These are phyloP conservation scores for Triplophysa tibetana DNA, from an alignment of 2,113 vertebrate species.

Conservation along the genomic window DNA sequence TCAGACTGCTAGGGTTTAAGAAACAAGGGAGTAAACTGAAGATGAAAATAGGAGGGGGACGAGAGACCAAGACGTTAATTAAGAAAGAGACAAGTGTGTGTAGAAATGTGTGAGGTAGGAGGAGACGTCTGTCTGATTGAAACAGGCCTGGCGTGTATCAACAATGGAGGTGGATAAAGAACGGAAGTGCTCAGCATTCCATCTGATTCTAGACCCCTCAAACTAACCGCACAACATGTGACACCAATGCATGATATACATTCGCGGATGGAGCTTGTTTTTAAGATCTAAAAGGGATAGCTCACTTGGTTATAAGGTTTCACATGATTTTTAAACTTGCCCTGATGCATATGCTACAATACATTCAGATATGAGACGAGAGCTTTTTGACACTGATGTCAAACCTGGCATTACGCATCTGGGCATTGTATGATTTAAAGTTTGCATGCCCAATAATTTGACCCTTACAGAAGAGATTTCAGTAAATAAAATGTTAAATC, in stretches of 20 bases:
- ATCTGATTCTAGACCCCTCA: conserved; percentile 54
- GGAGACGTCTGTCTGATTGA: conserved; percentile 52
- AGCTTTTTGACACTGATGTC: too few relatives aligned
- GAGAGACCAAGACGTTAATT: conserved; percentile 31
- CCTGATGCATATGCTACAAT: too few relatives aligned
- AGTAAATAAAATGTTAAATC: too few relatives aligned
- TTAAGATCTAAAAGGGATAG: neutral
- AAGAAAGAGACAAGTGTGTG: conserved; percentile 11
- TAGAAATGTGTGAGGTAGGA: conserved; percentile 29
- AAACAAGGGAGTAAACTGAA: neutral
- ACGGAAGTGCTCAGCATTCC: conserved; percentile 62
- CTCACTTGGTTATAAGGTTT: neutral
- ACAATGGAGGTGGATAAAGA: conserved; percentile 67
- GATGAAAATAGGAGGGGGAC: neutral
- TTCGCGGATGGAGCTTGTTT: neutral
- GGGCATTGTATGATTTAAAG: too few relatives aligned
- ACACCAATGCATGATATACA: conserved; percentile 10
- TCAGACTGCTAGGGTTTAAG: neutral
- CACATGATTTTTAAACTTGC: too few relatives aligned
- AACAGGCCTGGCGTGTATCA: conserved; percentile 54
- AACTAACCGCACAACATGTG: conserved; percentile 52
- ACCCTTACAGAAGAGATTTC: too few relatives aligned
- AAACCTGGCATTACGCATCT: too few relatives aligned
- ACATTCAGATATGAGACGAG: too few relatives aligned
- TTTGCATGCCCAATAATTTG: too few relatives aligned